These are phyloP conservation scores for Eunapius fragilis DNA, from an alignment of 37 sponge, comb jelly and placozoan species.

Conservation along the genomic window DNA sequence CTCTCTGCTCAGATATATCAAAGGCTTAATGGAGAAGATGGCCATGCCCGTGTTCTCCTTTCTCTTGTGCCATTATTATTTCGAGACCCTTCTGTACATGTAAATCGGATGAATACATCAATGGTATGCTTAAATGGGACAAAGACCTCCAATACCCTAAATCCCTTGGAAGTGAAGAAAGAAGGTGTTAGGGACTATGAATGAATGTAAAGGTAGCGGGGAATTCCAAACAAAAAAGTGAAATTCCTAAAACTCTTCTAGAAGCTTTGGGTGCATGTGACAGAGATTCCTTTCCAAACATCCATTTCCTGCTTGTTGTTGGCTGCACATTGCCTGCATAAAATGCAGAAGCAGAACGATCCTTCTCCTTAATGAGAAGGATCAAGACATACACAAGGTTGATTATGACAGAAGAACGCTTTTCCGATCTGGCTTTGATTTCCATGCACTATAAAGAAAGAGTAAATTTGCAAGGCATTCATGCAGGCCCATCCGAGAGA, in stretches of 20 bases:
- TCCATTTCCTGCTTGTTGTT: constrained; percentile 31
- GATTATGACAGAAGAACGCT: too few relatives aligned
- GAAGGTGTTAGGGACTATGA: constrained; percentile 16
- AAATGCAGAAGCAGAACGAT: constrained; percentile 48
- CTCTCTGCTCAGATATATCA: constrained; percentile 21
- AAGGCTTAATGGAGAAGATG: constrained; percentile 19
- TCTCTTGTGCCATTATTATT: constrained; percentile 22
- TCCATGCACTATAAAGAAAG: too few relatives aligned
- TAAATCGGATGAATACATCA: too few relatives aligned
- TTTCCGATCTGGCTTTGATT: too few relatives aligned
- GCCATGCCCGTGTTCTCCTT: constrained; percentile 39
- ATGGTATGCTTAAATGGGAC: constrained; percentile 17
- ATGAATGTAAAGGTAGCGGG: background rate
- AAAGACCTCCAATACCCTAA: too few relatives aligned
- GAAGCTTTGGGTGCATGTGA: constrained; percentile 2
- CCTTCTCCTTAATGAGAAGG: constrained; percentile 25
- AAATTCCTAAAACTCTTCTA: constrained; percentile 22
- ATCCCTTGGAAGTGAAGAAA: too few relatives aligned
- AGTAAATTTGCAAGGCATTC: too few relatives aligned
- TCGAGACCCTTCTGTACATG: background rate
- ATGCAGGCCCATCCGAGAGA: too few relatives aligned
- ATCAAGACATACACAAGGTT: too few relatives aligned
- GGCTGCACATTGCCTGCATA: constrained; percentile 45
- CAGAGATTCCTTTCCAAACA: too few relatives aligned
- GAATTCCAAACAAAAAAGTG: too few relatives aligned